Base-by-base conservation (phyloP, 2,113 vertebrate genomes). In the Glareola pratincola region DNA sequence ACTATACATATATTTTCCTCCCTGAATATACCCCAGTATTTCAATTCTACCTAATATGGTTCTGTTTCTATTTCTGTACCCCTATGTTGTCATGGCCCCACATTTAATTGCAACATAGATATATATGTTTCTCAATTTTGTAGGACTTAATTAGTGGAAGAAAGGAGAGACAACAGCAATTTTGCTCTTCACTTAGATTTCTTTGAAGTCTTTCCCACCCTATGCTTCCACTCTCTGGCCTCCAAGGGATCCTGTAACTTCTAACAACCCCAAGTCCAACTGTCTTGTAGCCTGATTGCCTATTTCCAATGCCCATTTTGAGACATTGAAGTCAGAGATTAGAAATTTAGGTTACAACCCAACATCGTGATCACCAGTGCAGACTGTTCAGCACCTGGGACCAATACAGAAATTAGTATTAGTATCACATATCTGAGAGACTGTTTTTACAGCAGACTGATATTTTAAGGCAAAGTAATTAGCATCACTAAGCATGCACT, bases 391-490 rank as follows among this genome's bases (percentile, higher is more conserved):
- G 71, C 59, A 80, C 16, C 41, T 50, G 82, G 37, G 85, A 85
- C 51, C 63, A 79, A 88, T 47, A 83, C 37, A 93, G 32, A 90
- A 66, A 93, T 59, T 64, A 34, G 37, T 83, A 85, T 83, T 94
- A 90, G 69, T 48, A 88, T 69, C 88, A 92, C 72, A 92, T n/a
- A 85, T 20, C 41, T 54, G 41, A 83, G 54, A 88, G n/a, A 81
- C 48, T 76, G 37, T 56, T 92, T 92, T 92, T 83, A 88, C 63
- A 93, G 78, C 59, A 83, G 74, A 76, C 67, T 67, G 75, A 14
- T 95, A 94, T 56, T 94, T 93, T 77, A 90, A 94, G 72, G 78
- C 71, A 51, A 91, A 87, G 60, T 64, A 95, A 95, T 95, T 88
- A 94, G 85, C 23, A 27, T 56, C 47, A 77, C 71, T 32, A 84